Base-by-base conservation (phyloP, 2,888 invertebrate genomes). In the Antheraea yamamai region DNA sequence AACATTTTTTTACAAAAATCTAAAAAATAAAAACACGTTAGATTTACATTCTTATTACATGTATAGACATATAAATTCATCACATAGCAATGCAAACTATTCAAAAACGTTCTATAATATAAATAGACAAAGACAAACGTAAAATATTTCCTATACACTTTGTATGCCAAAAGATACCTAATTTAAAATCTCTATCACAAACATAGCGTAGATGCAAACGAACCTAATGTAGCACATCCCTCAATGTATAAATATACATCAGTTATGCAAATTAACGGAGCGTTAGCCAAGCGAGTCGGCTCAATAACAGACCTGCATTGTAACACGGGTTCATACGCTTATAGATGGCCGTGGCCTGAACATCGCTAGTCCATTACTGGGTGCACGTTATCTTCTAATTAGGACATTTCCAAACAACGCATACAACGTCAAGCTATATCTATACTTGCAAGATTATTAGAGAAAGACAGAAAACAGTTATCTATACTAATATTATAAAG, bases 301-400 rank as follows among this genome's bases (percentile, higher is more conserved):
- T 39, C 39, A 70, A 75, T 47, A 75, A 75, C 61, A 64, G 74
- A 23, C 71, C 58, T 35, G 61, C 76, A 74, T 73, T 76, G 66
- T 66, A 75, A 74, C 75, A 73, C 76, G 71, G 77, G 78, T 75
- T 64, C 47, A 76, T 74, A 74, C 75, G 75, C 76, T 76, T 76
- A 70, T 72, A 76, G 76, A 75, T 79, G 76, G 72, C 79, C 78
- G 78, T 77, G 79, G 80, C 80, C 64, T 77, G 80, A 81, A 89
- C 88, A 87, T 78, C 84, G 79, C 73, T 77, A 79, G 83, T 83
- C 88, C 85, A 89, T 89, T 88, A 88, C 80, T 82, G 83, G 77
- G 80, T 83, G 83, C 82, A 81, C 84, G 84, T 84, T 83, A 80
- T 82, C 80, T 80, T 83, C 83, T 87, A 87, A 89, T 89, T 88